These are phyloP conservation scores for Leucosticte australis DNA, from an alignment of 2,113 vertebrate genomes.

Conservation along the genomic window DNA sequence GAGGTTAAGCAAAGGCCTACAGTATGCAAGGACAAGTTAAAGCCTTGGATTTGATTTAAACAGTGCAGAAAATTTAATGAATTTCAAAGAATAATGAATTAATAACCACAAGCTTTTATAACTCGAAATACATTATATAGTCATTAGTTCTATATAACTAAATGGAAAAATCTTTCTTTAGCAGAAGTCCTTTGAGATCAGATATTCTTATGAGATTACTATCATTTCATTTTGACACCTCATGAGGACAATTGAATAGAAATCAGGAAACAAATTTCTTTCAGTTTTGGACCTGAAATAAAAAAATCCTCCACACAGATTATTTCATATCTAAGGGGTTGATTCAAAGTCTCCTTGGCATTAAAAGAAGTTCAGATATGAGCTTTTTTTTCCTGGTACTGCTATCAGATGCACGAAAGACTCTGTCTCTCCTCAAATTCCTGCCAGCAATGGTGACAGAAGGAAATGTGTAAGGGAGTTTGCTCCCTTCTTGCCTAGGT, in stretches of 20 bases:
- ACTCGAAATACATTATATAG: slow-evolving; percentile 39
- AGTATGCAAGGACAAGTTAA: neutral
- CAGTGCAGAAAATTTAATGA: slow-evolving; percentile 20
- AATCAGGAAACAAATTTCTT: slow-evolving; percentile 36
- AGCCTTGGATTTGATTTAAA: slow-evolving; percentile 25
- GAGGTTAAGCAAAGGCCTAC: slow-evolving; percentile 1
- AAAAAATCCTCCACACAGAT: neutral
- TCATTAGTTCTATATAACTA: slow-evolving; percentile 54
- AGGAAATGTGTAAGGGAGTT: neutral
- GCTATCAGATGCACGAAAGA: slow-evolving; percentile 2
- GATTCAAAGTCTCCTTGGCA: neutral
- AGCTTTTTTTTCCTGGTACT: neutral
- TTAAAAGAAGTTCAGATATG: neutral
- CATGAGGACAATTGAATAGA: slow-evolving; percentile 6
- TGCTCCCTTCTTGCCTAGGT: neutral
- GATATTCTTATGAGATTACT: slow-evolving; percentile 55
- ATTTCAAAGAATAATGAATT: slow-evolving; percentile 59
- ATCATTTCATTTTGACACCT: slow-evolving; percentile 42
- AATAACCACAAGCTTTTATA: slow-evolving; percentile 58
- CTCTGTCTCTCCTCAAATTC: neutral
- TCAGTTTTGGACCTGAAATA: neutral
- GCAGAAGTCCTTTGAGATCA: slow-evolving; percentile 46
- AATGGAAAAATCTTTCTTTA: slow-evolving; percentile 59
- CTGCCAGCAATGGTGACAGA: neutral
- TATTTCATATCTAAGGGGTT: neutral